Conservation (phyloP, 2,113 vertebrate species). For the Platysternon megacephalum region DNA sequence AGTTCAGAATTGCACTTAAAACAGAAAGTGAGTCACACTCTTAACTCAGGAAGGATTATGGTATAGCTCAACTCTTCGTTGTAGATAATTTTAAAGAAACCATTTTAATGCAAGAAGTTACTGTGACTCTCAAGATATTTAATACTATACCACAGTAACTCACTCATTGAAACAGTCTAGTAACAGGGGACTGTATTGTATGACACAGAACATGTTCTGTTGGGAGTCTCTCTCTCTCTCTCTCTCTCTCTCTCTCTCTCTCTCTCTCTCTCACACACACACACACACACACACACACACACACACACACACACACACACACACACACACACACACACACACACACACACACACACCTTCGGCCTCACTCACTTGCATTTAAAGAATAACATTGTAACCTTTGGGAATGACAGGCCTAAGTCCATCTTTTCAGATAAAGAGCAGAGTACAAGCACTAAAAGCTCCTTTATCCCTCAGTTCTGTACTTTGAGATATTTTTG, state of each 20-base stretch:
- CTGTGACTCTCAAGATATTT: not conserved
- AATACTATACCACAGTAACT: not conserved
- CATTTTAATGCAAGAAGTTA: not conserved
- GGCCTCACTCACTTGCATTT: not conserved
- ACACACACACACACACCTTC: not conserved
- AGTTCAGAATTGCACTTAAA: not conserved
- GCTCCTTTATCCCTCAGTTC: not conserved
- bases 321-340: too few relatives aligned
- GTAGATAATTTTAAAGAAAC: not conserved
- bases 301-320: too few relatives aligned
- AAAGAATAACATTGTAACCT: not conserved
- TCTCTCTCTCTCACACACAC: not conserved
- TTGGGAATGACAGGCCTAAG: not conserved
- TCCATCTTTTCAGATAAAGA: not conserved
- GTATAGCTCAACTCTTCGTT: not conserved
- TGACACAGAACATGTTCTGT: not conserved
- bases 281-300: too few relatives aligned
- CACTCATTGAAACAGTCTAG: not conserved
- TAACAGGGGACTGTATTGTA: not conserved
- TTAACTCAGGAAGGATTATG: not conserved
- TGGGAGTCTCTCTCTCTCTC: too few relatives aligned
- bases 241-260: not conserved
- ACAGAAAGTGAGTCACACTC: not conserved
- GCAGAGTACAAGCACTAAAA: not conserved
- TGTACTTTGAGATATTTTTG: not conserved